Evolutionary conservation across 2,113 vertebrate genomes (phyloP), one percentile per base, ranked within the genome.

Genomic region (Brachyhypopomus occidentalis): DNA sequence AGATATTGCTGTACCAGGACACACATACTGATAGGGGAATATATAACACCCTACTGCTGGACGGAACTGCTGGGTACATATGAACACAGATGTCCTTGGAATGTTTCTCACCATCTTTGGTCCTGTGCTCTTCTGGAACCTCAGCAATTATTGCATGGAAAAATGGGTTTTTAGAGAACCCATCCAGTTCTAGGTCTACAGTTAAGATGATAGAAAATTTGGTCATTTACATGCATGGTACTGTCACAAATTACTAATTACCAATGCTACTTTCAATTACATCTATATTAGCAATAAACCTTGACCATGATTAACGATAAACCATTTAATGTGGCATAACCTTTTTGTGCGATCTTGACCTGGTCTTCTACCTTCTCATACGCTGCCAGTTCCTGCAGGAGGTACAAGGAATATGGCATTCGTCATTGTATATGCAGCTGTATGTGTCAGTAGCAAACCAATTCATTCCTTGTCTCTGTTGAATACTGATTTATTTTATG

Each of bases 81-180:
- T 36, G 52, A 74, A n/a, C 36, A 14, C 19, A 6, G 30, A 69
- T 17, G 20, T 9, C 25, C 25, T n/a, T 22, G 16, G 48, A 55
- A 6, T 45, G 5, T 41, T 12, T 38, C 84, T 89, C 84, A 93
- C 94, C 92, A 0, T 91, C 90, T 88, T 87, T 90, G 78, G 84
- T 88, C 75, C 38, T 88, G 71, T 89, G 87, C 56, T 92, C 87
- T 0, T 93, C 91, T 0, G 93, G 89, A 36, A 93, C 88, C 83
- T 94, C 94, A 0, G 91, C 93, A 0, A 95, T 78, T 71, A 95
- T 85, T 25, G 89, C 92, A 3, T 92, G 91, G 78, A 93, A 95
- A 77, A 92, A 94, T 0, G 93, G 91, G 52, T 90, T 91, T 77
- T 92, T 89, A 67, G 89, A 91, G 74, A 94, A 95, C 0, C 94